phyloP scores from a whole-genome alignment of 2,797 vertebrate genomes.

The Neomorphus geoffroyi region DNA sequence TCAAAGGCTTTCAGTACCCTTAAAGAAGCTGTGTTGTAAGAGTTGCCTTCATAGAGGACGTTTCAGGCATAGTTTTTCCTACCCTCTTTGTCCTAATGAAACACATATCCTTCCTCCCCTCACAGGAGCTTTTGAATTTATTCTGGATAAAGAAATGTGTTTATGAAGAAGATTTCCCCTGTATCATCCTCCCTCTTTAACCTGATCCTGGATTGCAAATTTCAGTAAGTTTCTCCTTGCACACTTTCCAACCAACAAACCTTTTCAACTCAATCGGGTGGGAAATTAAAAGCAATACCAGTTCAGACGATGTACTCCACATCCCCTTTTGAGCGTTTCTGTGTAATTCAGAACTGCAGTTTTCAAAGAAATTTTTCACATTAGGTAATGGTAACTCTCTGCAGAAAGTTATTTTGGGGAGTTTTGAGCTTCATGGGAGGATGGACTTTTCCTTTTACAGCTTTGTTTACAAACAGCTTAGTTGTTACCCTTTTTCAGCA shows the following conservation, averaged over 20 bases:
- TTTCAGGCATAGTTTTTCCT: neutral
- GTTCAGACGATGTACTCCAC: neutral
- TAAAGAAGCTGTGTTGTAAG: neutral
- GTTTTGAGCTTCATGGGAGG: conserved; percentile 11
- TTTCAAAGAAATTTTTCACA: neutral
- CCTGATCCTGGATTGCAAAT: conserved; percentile 35
- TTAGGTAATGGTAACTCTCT: neutral
- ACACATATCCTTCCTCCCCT: neutral
- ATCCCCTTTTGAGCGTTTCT: neutral
- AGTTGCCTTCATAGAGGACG: neutral
- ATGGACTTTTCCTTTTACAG: neutral
- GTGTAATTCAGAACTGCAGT: neutral
- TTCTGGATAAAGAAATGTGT: conserved; percentile 22
- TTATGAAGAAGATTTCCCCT: conserved; percentile 6
- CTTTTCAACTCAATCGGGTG: conserved; percentile 34
- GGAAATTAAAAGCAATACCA: conserved; percentile 20
- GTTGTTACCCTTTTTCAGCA: conserved; percentile 9
- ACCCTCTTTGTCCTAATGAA: neutral
- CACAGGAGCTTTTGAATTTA: conserved; percentile 38
- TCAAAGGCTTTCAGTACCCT: neutral
- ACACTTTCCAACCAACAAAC: neutral
- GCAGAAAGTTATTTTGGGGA: neutral
- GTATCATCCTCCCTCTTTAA: conserved; percentile 25
- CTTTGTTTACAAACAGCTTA: conserved; percentile 52
- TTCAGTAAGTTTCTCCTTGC: conserved; percentile 23